Conservation (phyloP, 2,797 vertebrate species). For the Knipowitschia caucasica region DNA sequence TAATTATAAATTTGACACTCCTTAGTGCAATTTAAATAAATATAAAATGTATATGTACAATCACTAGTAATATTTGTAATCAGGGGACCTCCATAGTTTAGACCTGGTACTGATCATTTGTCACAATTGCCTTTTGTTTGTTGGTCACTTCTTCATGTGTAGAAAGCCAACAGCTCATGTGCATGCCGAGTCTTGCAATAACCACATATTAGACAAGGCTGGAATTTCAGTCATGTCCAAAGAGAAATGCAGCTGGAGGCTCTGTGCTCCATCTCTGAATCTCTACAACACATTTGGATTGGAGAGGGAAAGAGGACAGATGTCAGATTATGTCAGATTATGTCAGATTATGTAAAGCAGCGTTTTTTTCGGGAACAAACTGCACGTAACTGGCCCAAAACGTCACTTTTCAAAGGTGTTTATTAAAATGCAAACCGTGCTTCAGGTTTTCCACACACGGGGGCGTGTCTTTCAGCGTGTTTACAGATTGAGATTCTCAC, state of each 20-base stretch:
- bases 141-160: background rate
- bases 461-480: background rate
- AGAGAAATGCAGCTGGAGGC: slow-evolving; percentile 4
- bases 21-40: too few species aligned
- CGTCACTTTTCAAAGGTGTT: slow-evolving; percentile 30
- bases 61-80: too few species aligned
- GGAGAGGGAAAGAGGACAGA: slow-evolving; percentile 44
- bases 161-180: background rate
- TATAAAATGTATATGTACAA: too few species aligned
- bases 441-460: background rate
- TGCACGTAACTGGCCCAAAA: background rate
- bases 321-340: too few species aligned
- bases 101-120: too few species aligned
- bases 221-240: slow-evolving; percentile 9
- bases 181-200: slow-evolving; percentile 5
- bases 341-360: slow-evolving; percentile 68
- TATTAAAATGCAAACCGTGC: slow-evolving; percentile 11
- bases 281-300: slow-evolving; percentile 36
- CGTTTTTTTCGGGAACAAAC: slow-evolving; percentile 29
- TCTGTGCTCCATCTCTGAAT: slow-evolving; percentile 26
- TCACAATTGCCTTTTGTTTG: too few species aligned
- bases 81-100: too few species aligned
- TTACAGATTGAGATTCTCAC: slow-evolving; percentile 30
- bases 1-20: too few species aligned
- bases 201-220: background rate